Base-by-base conservation (phyloP, 1,140 invertebrate species). In the Drosophila nigromelanica region DNA sequence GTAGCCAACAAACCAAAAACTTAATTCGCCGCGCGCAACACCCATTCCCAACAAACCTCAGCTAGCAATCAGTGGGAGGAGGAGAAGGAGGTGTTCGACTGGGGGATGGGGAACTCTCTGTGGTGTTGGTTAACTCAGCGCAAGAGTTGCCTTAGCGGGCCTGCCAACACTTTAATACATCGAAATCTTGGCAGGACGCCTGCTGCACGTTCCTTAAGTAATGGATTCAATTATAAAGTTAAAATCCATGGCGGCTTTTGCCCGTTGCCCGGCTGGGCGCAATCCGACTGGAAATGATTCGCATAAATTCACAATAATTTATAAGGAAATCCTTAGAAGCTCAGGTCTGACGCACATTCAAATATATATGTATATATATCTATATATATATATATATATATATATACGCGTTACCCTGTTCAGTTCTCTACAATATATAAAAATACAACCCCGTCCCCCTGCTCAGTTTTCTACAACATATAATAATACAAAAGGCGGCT, bases 161-260 rank as follows among this genome's bases (percentile, higher is more conserved):
- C 74, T 39, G 56, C 67, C 48, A 81, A 87, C 81, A 82, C 81
- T 86, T 86, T 87, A 86, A 86, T 87, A 78, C 78, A 74, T 86
- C 78, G 80, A 83, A 89, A 87, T 87, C 79, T 83, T 89, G 71
- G 76, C 80, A 76, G 54, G 75, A 59, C 51, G 59, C 50, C 54
- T 70, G 37, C 51, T 60, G 82, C 82, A 87, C 83, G 83, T 87
- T 89, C 48, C 83, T 73, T 77, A 89, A 87, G 83, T 87, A 87
- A 87, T 87, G 83, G 83, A 87, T 89, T 87, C 83, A 87, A 87
- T 87, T 87, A 87, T 89, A 87, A 87, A 87, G 83, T 87, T 87
- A 89, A 87, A 87, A 87, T 87, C 83, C 83, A 80, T 60, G 81
- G 67, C 74, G 77, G 80, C 80, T 83, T 81, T 76, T 37, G 50